Conservation (phyloP, 2,888 invertebrate genomes). For the Ornithoptera priamus region DNA sequence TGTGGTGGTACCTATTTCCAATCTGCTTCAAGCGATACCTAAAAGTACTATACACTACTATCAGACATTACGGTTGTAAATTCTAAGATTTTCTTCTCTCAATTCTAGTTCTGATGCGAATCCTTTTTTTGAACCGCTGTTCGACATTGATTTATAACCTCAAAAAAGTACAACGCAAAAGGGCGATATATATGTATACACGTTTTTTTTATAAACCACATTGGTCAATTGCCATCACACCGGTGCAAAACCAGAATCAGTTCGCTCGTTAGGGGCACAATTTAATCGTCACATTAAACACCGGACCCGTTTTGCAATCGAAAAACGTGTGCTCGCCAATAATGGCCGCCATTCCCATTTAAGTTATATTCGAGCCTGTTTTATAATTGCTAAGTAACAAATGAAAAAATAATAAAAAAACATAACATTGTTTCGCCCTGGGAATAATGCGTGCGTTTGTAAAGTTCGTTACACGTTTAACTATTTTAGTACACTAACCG, state of each 20-base stretch:
- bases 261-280: constrained; percentile 26
- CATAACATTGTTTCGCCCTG: constrained; percentile 16
- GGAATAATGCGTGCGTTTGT: constrained; percentile 10
- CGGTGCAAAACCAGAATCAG: constrained; percentile 19
- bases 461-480: constrained; percentile 10
- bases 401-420: background rate
- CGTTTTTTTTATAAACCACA: constrained; percentile 3
- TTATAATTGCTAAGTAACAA: constrained; percentile 16
- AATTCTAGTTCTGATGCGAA: background rate
- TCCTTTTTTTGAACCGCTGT: background rate
- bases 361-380: constrained; percentile 20
- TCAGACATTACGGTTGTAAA: too few relatives aligned
- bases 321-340: constrained; percentile 28
- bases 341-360: constrained; percentile 22
- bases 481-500: constrained; percentile 27
- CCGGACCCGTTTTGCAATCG: constrained; percentile 25
- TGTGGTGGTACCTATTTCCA: too few relatives aligned
- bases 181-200: background rate
- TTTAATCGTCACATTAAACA: constrained; percentile 31
- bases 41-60: too few relatives aligned
- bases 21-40: too few relatives aligned
- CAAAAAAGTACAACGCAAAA: background rate
- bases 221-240: constrained; percentile 10
- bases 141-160: constrained; percentile 15
- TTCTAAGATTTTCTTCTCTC: too few relatives aligned